Evolutionary conservation across 2,888 invertebrate species (phyloP).

Genomic region (Athetis lepigone): DNA sequence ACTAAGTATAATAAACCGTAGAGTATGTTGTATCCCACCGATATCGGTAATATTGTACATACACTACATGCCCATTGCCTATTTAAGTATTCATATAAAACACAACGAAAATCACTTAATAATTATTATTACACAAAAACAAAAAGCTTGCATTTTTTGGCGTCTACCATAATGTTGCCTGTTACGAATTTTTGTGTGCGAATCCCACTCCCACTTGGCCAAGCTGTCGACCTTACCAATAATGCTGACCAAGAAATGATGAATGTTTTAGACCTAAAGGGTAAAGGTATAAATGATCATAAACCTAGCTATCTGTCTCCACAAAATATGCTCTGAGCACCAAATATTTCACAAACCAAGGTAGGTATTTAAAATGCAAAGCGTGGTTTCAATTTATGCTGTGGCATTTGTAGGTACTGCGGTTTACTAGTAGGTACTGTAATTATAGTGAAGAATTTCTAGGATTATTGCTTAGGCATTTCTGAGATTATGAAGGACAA

Average conservation of each 20-base stretch:
- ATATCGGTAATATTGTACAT: no score
- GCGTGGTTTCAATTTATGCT: constrained; percentile 37
- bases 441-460: constrained; percentile 25
- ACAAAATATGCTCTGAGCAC: constrained; percentile 13
- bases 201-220: no score
- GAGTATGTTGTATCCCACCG: no score
- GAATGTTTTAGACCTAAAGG: not conserved
- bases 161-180: no score
- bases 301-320: constrained; percentile 4
- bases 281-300: not conserved
- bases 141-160: no score
- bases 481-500: not conserved
- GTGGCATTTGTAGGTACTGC: constrained; percentile 36
- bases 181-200: no score
- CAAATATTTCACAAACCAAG: constrained; percentile 37
- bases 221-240: not conserved
- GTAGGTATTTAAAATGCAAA: constrained; percentile 41
- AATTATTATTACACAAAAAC: no score
- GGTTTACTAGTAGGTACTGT: constrained; percentile 10
- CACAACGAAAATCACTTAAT: no score
- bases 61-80: no score
- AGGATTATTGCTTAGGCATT: constrained; percentile 17
- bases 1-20: no score
- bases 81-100: no score
- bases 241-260: no score